Conservation (phyloP, 2,113 vertebrate species). For the Coreoperca whiteheadi region DNA sequence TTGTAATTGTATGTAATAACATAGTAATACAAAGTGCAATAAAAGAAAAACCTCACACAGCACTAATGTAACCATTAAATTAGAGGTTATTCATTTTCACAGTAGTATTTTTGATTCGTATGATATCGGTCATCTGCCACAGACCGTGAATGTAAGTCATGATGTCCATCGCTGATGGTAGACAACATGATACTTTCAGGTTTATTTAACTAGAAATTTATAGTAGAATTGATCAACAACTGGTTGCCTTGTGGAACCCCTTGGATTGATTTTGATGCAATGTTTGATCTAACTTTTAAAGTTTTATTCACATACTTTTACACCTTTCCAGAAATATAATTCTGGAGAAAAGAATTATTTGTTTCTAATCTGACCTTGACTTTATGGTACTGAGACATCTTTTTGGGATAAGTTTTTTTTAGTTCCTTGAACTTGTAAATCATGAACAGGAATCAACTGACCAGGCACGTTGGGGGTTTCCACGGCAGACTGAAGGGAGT, state of each 20-base stretch:
- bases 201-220: no score
- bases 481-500: neutral
- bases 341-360: neutral
- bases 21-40: neutral
- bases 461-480: slow-evolving; percentile 14
- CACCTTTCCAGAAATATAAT: no score
- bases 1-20: neutral
- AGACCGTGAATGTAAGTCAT: neutral
- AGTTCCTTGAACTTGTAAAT: neutral
- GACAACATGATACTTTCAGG: no score
- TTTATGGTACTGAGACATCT: neutral
- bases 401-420: neutral
- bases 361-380: neutral
- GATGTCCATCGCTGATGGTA: no score
- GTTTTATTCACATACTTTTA: no score
- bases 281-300: no score
- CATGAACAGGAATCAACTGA: slow-evolving; percentile 19
- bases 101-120: neutral
- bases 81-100: neutral
- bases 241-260: no score
- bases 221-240: no score
- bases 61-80: neutral
- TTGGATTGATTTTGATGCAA: no score
- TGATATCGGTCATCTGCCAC: neutral
- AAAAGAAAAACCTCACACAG: no score